phyloP scores from a whole-genome alignment of 2,888 invertebrate species.

The Patella caerulea region DNA sequence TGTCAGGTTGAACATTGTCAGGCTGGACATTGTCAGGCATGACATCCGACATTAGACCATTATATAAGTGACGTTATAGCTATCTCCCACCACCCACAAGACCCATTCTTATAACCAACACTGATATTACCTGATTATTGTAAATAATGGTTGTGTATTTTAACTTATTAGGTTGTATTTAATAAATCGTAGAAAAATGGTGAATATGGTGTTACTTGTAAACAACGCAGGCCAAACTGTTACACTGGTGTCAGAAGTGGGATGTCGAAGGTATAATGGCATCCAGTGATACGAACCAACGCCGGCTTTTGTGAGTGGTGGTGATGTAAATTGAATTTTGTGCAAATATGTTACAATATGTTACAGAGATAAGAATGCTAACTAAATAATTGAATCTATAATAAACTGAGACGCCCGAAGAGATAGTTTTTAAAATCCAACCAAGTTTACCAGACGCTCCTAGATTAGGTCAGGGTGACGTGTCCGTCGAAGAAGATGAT shows the following conservation, averaged over 20 bases:
- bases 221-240: neutral
- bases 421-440: neutral
- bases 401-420: neutral
- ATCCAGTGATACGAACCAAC: neutral
- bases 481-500: neutral
- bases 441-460: too few relatives aligned
- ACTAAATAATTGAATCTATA: neutral
- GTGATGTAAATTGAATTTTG: neutral
- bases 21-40: too few relatives aligned
- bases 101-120: too few relatives aligned
- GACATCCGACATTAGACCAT: too few relatives aligned
- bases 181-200: too few relatives aligned
- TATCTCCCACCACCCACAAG: too few relatives aligned
- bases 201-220: too few relatives aligned
- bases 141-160: too few relatives aligned
- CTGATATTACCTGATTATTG: too few relatives aligned
- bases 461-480: neutral
- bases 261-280: neutral
- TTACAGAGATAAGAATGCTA: neutral
- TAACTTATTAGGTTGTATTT: too few relatives aligned
- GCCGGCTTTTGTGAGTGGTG: neutral
- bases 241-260: conserved; percentile 1
- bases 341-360: neutral
- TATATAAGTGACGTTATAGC: too few relatives aligned
- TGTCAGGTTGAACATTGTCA: too few relatives aligned